Conservation (phyloP, 92 coral and sea anemone species). For the Porites rus region DNA sequence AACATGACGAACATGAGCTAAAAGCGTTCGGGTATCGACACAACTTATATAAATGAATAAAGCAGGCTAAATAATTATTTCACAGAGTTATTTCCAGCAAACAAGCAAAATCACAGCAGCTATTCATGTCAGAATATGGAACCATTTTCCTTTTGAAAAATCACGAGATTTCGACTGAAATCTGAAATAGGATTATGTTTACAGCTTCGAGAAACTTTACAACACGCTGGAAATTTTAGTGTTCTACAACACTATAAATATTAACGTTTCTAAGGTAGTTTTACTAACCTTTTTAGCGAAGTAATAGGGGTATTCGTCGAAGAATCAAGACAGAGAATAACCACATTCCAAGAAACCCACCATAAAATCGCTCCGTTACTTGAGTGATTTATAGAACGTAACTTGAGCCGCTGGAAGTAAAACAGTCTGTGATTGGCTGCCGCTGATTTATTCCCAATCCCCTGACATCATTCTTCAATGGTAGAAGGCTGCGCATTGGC, state of each 20-base stretch:
- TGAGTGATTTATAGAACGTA: slow-evolving; percentile 10
- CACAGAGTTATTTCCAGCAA: not conserved
- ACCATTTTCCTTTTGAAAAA: no score
- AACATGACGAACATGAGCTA: not conserved
- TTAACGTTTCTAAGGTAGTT: not conserved
- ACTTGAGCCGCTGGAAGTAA: slow-evolving; percentile 46
- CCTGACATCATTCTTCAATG: not conserved
- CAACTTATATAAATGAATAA: not conserved
- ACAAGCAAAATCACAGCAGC: not conserved
- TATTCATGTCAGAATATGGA: no score
- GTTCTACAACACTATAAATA: not conserved
- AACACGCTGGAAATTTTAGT: no score
- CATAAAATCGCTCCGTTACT: not conserved
- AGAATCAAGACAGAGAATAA: not conserved
- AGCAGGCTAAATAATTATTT: not conserved
- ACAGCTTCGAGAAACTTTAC: not conserved
- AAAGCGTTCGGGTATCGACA: not conserved
- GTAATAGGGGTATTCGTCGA: not conserved
- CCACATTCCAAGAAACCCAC: not conserved
- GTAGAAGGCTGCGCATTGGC: slow-evolving; percentile 23
- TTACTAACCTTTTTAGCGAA: slow-evolving; percentile 9
- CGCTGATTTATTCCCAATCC: not conserved
- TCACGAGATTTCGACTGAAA: not conserved
- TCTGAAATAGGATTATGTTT: not conserved
- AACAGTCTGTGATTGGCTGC: slow-evolving; percentile 15